A percentile compares a stretch with the other conserved stretches of the same genome.
Conservation (phyloP, 2,888 invertebrate species). For the Silvanus unidentatus region DNA sequence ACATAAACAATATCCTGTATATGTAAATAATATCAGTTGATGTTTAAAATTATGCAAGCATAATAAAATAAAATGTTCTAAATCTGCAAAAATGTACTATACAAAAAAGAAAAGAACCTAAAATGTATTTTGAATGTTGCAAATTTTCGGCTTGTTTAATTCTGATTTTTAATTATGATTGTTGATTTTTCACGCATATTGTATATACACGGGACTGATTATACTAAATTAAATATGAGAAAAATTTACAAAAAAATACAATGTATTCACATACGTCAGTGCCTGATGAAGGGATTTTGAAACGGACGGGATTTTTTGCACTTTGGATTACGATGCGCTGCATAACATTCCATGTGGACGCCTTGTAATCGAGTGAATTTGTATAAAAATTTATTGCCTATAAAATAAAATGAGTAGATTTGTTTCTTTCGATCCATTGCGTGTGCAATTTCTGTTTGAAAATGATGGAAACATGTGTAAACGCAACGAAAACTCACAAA, state of each 20-base stretch:
- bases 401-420: not conserved
- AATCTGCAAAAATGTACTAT: conserved; percentile 13
- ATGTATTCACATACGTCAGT: conserved; percentile 37
- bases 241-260: conserved; percentile 23
- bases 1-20: conserved; percentile 3
- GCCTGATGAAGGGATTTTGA: conserved; percentile 30
- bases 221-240: conserved; percentile 12
- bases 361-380: conserved; percentile 6
- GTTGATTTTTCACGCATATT: conserved; percentile 26
- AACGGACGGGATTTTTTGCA: not conserved
- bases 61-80: conserved; percentile 15
- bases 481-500: too few relatives aligned
- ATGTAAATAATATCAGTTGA: conserved; percentile 9
- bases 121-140: conserved; percentile 14
- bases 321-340: too few relatives aligned
- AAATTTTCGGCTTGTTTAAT: conserved; percentile 5
- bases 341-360: too few relatives aligned
- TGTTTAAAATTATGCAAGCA: conserved; percentile 10
- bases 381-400: conserved; percentile 3
- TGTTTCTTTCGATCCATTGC: conserved; percentile 3
- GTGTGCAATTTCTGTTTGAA: too few relatives aligned
- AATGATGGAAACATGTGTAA: too few relatives aligned
- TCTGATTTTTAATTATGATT: not conserved
- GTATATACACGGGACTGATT: conserved; percentile 40
- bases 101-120: not conserved